phyloP scores from a whole-genome alignment of 92 coral and sea anemone species.

The Bergia sp. region DNA sequence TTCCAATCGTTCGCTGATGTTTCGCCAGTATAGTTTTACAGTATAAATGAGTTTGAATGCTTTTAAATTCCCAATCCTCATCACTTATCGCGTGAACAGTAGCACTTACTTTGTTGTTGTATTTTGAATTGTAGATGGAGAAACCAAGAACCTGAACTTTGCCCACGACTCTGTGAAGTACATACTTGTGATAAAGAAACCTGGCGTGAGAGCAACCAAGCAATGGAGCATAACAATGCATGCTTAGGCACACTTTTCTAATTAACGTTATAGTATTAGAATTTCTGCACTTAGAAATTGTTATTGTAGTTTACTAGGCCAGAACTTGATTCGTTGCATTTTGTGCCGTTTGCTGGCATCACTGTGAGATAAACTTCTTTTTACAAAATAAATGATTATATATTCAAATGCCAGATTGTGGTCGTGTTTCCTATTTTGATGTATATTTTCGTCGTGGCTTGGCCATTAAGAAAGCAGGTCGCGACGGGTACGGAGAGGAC shows the following conservation, averaged over 20 bases:
- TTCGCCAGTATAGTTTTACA: too few relatives aligned
- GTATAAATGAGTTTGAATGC: too few relatives aligned
- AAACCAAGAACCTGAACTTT: slow-evolving; percentile 64
- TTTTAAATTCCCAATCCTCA: too few relatives aligned
- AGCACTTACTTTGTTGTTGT: not conserved
- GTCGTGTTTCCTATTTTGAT: not conserved
- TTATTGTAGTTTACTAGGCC: not conserved
- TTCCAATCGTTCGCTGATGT: too few relatives aligned
- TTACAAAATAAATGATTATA: not conserved
- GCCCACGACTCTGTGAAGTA: slow-evolving; percentile 73
- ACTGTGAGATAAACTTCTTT: slow-evolving; percentile 8
- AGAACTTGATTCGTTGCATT: not conserved
- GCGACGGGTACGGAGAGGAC: too few relatives aligned
- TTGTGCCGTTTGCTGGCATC: not conserved
- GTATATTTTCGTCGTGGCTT: not conserved
- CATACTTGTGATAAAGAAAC: slow-evolving; percentile 91
- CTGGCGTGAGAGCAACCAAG: slow-evolving; percentile 87
- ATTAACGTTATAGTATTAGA: not conserved
- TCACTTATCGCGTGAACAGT: too few relatives aligned
- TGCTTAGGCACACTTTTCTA: slow-evolving; percentile 50
- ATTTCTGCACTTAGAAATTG: not conserved
- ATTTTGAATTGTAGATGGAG: slow-evolving; percentile 59
- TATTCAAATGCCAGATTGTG: not conserved
- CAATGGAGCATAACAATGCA: slow-evolving; percentile 94
- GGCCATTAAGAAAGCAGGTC: too few relatives aligned